Base-by-base conservation (phyloP, 1,140 invertebrate genomes). In the Saxidomus purpurata region DNA sequence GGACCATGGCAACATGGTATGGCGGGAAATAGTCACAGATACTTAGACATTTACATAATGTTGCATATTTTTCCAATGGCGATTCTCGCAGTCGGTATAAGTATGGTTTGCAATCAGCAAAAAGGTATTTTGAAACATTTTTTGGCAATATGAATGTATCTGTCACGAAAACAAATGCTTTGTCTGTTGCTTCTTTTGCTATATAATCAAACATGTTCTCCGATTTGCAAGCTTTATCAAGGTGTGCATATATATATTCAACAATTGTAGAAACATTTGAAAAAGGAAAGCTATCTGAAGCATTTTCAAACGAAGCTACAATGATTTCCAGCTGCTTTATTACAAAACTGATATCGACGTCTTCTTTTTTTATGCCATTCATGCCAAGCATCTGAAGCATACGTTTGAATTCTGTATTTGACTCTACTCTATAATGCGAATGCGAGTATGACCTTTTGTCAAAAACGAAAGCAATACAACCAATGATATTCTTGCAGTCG, bases 81-180 rank as follows among this genome's bases (percentile, higher is more conserved):
- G 59, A 71, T 28, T 38, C 52, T 34, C 69, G 36, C 0, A 94
- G 76, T 36, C 59, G 67, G 63, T 79, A 93, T 0, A 93, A 19
- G 69, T 90, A 86, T 59, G 93, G 93, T 22, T 76, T 52, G 38
- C 91, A 93, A 76, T 91, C 90, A 28, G 38, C 40, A 19, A 63
- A 36, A 31, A 69, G 22, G 13, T 63, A 3, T 36, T 88, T 74
- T 8, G 90, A 87, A 19, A 92, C 82, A 34, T 86, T 34, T 19
- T 49, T 47, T 31, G 93, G 85, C 6, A 15, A 38, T 2, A 91
- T 81, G 67, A 93, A 90, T 0, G 2, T 15, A 47, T 59, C 67
- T 31, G 80, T 63, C 17, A 67, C 38, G 13, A 40, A 67, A 19
- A 82, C 61, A 63, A 82, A 13, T 40, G 49, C 22, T 52, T 63